Percentiles rank a stretch among this genome's conserved stretches.
Evolutionary conservation across 2,888 invertebrate genomes (phyloP).

Genomic region (Autographa pulchrina): DNA sequence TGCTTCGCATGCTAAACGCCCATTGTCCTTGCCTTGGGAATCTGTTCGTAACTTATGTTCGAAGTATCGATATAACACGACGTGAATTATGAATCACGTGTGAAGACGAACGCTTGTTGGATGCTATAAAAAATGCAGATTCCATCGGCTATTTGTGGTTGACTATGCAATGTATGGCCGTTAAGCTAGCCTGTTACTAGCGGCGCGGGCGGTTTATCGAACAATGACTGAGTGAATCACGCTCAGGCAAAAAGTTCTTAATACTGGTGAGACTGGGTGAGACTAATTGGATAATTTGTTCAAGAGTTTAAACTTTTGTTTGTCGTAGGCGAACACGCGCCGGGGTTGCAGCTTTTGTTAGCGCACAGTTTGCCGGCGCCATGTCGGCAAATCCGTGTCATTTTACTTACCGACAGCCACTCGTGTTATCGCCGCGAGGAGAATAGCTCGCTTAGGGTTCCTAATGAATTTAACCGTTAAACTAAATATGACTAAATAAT

Average conservation of each 20-base stretch:
- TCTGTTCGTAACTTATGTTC: slow-evolving; percentile 64
- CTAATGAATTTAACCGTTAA: slow-evolving; percentile 3
- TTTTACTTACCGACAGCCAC: slow-evolving; percentile 2
- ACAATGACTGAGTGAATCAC: neutral
- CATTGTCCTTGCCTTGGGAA: slow-evolving; percentile 65
- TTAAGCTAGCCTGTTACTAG: neutral
- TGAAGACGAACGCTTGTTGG: slow-evolving; percentile 26
- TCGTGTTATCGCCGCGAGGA: neutral
- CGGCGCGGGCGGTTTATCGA: neutral
- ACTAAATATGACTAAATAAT: neutral
- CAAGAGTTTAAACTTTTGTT: neutral
- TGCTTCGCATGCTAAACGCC: slow-evolving; percentile 66
- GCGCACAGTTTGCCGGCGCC: neutral
- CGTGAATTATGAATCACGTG: slow-evolving; percentile 53
- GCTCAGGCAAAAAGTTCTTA: neutral
- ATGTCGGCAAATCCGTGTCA: neutral
- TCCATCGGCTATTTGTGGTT: neutral
- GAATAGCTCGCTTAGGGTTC: neutral
- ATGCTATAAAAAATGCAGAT: slow-evolving; percentile 19
- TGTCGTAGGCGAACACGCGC: neutral
- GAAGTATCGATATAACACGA: slow-evolving; percentile 48
- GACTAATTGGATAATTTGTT: slow-evolving; percentile 6
- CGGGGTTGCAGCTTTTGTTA: neutral
- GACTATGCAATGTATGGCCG: neutral
- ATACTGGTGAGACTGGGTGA: neutral